phyloP scores from a whole-genome alignment of 2,888 invertebrate genomes.

The Diaperis boleti region DNA sequence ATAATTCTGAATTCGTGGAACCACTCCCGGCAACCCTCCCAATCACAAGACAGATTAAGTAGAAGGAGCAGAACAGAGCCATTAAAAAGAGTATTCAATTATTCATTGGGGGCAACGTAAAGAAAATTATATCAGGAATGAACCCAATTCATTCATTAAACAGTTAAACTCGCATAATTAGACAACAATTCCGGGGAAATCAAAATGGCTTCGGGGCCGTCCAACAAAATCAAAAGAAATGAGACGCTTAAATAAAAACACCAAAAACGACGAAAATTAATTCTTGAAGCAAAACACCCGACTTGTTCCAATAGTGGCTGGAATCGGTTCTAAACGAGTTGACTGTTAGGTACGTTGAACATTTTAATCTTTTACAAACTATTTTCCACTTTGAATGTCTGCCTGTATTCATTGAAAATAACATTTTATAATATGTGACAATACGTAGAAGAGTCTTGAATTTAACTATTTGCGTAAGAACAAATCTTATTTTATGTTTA shows the following conservation, averaged over 20 bases:
- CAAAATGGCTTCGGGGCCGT: constrained; percentile 61
- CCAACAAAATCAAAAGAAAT: constrained; percentile 58
- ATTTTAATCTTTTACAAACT: constrained; percentile 1
- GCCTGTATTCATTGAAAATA: too few species aligned
- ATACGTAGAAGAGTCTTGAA: too few species aligned
- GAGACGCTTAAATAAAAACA: constrained; percentile 48
- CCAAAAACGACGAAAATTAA: constrained; percentile 63
- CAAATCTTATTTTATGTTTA: too few species aligned
- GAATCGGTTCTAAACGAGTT: constrained; percentile 45
- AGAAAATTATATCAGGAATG: constrained; percentile 61
- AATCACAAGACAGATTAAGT: constrained; percentile 39
- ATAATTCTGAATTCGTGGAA: constrained; percentile 1
- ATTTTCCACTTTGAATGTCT: background rate
- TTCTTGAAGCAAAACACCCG: constrained; percentile 64
- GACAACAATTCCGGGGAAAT: constrained; percentile 64
- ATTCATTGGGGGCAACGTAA: constrained; percentile 57
- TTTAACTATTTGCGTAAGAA: too few species aligned
- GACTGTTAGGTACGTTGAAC: constrained; percentile 21
- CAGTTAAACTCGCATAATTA: constrained; percentile 62
- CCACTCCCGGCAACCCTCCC: constrained; percentile 1
- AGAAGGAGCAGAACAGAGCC: constrained; percentile 42
- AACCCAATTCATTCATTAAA: constrained; percentile 63
- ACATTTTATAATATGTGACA: too few species aligned
- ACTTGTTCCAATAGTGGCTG: constrained; percentile 53
- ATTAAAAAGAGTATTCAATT: constrained; percentile 56